A percentile compares a stretch with the other conserved stretches of the same genome.
phyloP scores from a whole-genome alignment of 2,888 invertebrate species.

The Tipula helvola region DNA sequence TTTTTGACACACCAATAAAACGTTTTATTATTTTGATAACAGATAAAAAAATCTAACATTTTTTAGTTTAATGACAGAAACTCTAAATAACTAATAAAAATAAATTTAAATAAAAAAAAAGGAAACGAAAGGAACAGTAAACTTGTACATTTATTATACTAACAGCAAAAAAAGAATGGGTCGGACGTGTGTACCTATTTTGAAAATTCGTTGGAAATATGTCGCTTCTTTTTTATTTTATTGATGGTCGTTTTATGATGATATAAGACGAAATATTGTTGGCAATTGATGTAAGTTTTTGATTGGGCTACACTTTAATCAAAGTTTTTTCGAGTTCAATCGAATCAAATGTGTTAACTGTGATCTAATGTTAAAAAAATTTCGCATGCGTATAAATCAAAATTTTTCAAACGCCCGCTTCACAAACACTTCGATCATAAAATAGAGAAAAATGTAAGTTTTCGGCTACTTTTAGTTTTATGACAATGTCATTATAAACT shows the following conservation, averaged over 20 bases:
- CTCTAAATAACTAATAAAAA: background rate
- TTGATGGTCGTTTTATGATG: background rate
- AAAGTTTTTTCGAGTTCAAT: too few relatives aligned
- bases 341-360: too few relatives aligned
- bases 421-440: background rate
- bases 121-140: background rate
- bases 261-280: background rate
- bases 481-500: background rate
- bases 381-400: too few relatives aligned
- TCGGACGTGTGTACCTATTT: background rate
- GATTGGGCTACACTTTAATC: too few relatives aligned
- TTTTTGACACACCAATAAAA: constrained; percentile 4
- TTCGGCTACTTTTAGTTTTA: background rate
- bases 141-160: background rate
- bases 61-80: background rate
- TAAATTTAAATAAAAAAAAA: background rate
- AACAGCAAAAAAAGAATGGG: background rate
- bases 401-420: background rate
- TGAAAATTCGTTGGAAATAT: background rate
- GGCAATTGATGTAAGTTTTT: too few relatives aligned
- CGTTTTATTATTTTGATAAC: background rate
- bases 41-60: background rate
- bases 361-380: too few relatives aligned
- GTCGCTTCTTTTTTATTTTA: background rate
- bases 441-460: background rate